Percentiles rank a stretch among this genome's conserved stretches.
Evolutionary conservation across 2,888 invertebrate species (phyloP).

Genomic region (Metellina segmentata): DNA sequence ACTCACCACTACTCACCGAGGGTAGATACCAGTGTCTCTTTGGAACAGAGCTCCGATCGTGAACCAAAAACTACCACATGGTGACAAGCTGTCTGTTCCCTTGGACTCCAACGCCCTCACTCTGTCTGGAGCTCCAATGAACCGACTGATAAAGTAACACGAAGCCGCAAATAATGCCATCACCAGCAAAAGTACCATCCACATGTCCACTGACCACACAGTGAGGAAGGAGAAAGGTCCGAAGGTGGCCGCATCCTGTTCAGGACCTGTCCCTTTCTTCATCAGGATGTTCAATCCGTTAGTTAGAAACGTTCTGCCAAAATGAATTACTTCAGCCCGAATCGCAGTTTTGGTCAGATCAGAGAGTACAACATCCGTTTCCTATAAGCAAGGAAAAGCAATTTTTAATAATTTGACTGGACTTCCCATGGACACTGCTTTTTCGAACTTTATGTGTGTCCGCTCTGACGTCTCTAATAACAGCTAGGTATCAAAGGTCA

Average conservation of each 20-base stretch:
- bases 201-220: slow-evolving; percentile 41
- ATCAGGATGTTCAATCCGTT: slow-evolving; percentile 48
- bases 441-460: too few relatives aligned
- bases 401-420: too few relatives aligned
- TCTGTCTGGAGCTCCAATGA: slow-evolving; percentile 46
- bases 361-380: slow-evolving; percentile 38
- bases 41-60: slow-evolving; percentile 28
- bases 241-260: not conserved
- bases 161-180: not conserved
- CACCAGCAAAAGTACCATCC: slow-evolving; percentile 11
- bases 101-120: slow-evolving; percentile 66
- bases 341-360: slow-evolving; percentile 42
- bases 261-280: not conserved
- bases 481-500: too few relatives aligned
- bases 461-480: too few relatives aligned
- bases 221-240: slow-evolving; percentile 45
- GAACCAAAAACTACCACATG: slow-evolving; percentile 63
- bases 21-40: slow-evolving; percentile 69
- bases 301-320: slow-evolving; percentile 37
- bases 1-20: slow-evolving; percentile 37
- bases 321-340: slow-evolving; percentile 13
- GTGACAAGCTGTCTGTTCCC: slow-evolving; percentile 58
- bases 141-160: slow-evolving; percentile 31
- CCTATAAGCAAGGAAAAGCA: slow-evolving; percentile 12
- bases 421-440: too few relatives aligned